Percentiles rank a stretch among this genome's conserved stretches.
phyloP scores from a whole-genome alignment of 2,888 invertebrate species.

The Latrodectus hesperus region DNA sequence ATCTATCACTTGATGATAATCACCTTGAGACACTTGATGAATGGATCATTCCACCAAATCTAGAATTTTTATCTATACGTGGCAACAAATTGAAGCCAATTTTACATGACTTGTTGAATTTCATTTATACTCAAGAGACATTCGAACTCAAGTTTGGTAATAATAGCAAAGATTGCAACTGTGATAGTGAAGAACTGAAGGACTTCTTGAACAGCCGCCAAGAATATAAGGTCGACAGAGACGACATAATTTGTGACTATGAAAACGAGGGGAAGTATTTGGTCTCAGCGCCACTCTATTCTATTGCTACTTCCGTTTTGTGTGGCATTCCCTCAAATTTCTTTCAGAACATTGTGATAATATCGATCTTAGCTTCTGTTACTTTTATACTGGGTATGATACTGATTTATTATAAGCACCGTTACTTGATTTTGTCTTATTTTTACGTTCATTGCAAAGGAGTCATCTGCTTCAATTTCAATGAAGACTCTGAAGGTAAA shows the following conservation, averaged over 20 bases:
- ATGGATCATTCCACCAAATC: constrained; percentile 18
- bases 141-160: constrained; percentile 17
- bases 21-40: background rate
- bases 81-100: constrained; percentile 17
- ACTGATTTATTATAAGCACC: constrained; percentile 69
- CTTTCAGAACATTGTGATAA: background rate
- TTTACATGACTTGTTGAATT: background rate
- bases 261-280: constrained; percentile 28
- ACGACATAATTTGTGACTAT: constrained; percentile 18
- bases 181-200: constrained; percentile 13
- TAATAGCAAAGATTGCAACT: constrained; percentile 27
- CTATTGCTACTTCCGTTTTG: background rate
- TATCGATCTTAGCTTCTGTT: constrained; percentile 13
- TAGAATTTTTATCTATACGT: constrained; percentile 16
- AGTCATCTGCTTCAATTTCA: constrained; percentile 61
- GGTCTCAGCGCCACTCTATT: background rate
- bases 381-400: constrained; percentile 49
- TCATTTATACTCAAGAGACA: background rate
- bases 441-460: constrained; percentile 70
- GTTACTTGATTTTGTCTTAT: constrained; percentile 70
- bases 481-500: constrained; percentile 68
- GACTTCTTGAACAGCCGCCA: background rate
- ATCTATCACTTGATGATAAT: constrained; percentile 31
- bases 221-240: constrained; percentile 2
- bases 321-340: background rate